A percentile compares a stretch with the other conserved stretches of the same genome.
Evolutionary conservation across 2,888 invertebrate species (phyloP).

Genomic region (Encarsia formosa): DNA sequence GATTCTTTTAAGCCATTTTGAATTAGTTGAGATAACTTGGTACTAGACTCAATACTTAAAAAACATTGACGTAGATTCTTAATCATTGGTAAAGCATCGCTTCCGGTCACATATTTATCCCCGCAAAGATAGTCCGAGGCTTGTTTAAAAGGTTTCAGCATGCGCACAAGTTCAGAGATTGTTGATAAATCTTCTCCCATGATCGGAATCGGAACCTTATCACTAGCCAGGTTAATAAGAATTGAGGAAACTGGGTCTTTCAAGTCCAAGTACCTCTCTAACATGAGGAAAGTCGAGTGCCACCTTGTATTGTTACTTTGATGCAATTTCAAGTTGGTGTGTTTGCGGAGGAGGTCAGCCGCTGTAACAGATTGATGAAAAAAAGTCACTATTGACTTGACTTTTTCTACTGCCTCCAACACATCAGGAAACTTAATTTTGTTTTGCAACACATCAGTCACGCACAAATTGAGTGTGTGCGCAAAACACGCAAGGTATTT

Average conservation of each 20-base stretch:
- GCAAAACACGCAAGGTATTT: not conserved
- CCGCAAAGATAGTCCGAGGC: not conserved
- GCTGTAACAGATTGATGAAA: not conserved
- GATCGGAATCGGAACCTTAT: no score
- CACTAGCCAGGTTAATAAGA: no score
- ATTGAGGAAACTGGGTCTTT: not conserved
- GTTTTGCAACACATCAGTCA: no score
- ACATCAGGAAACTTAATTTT: no score
- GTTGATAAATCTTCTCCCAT: not conserved
- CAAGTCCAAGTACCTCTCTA: not conserved
- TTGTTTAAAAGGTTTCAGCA: not conserved
- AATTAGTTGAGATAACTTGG: no score
- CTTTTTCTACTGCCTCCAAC: no score
- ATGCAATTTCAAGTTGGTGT: not conserved
- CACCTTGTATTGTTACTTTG: not conserved
- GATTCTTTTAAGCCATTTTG: no score
- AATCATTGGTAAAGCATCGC: not conserved
- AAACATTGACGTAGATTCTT: no score
- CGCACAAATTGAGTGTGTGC: not conserved
- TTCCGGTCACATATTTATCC: not conserved
- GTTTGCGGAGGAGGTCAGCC: not conserved
- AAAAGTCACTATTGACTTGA: not conserved
- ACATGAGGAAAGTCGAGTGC: not conserved
- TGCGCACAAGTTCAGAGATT: not conserved
- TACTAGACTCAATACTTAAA: no score